A percentile compares a stretch with the other conserved stretches of the same genome.
phyloP scores from a whole-genome alignment of 2,113 vertebrate species.

The Balaeniceps rex region DNA sequence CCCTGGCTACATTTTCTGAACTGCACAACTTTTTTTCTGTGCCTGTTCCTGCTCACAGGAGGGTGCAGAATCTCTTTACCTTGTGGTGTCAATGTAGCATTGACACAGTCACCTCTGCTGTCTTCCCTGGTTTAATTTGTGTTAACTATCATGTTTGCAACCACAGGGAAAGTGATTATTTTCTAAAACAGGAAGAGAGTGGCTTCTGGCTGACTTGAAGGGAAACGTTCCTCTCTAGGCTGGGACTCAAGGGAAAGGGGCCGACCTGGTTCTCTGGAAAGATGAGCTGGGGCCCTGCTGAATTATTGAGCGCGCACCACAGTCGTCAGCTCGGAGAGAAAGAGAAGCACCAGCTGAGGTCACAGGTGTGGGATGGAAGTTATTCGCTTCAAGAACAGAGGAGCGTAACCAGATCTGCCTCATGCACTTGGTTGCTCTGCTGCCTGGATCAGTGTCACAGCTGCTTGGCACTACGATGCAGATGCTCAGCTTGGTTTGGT shows the following conservation, averaged over 20 bases:
- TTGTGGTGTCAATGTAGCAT: not conserved
- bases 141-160: not conserved
- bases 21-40: not conserved
- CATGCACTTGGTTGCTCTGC: not conserved
- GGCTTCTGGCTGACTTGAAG: not conserved
- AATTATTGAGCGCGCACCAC: constrained; percentile 37
- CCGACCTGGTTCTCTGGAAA: not conserved
- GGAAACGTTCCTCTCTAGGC: not conserved
- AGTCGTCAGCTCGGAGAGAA: not conserved
- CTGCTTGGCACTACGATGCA: not conserved
- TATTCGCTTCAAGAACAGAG: not conserved
- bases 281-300: not conserved
- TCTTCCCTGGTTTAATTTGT: not conserved
- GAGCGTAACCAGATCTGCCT: not conserved
- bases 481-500: not conserved
- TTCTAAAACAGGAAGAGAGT: not conserved
- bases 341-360: not conserved
- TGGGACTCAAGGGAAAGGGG: not conserved
- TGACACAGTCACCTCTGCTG: not conserved
- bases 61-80: not conserved
- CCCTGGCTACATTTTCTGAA: not conserved
- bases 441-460: not conserved
- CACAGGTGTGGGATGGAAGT: constrained; percentile 10
- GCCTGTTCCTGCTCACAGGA: not conserved
- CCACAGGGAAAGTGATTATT: constrained; percentile 18